Conservation (phyloP, 2,797 vertebrate species). For the Dicrostonyx torquatus region DNA sequence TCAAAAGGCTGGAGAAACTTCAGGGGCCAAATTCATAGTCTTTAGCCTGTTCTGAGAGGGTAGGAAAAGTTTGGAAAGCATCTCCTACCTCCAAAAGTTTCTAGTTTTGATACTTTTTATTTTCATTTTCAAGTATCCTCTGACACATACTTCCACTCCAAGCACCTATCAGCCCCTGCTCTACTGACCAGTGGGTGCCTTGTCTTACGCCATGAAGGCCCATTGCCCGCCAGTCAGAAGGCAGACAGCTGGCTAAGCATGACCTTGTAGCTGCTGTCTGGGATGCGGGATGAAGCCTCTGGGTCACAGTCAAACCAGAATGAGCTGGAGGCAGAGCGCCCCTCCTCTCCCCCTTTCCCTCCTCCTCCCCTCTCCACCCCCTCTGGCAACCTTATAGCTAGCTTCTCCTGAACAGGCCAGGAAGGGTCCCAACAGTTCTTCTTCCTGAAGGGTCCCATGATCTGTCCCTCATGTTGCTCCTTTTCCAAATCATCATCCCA, state of each 20-base stretch:
- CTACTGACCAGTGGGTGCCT: neutral
- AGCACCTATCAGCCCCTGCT: fast-evolving
- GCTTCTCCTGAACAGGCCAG: neutral
- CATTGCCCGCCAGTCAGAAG: neutral
- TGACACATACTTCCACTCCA: neutral
- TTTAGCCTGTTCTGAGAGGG: neutral
- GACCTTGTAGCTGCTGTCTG: neutral
- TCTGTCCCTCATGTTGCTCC: neutral
- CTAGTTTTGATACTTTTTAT: neutral
- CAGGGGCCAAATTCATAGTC: neutral
- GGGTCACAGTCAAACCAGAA: neutral
- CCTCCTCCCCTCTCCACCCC: neutral
- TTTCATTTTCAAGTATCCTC: neutral
- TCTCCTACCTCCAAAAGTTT: neutral
- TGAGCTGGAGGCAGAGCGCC: too few relatives aligned
- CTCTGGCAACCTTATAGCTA: neutral
- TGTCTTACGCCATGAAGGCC: fast-evolving
- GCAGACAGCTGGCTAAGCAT: neutral
- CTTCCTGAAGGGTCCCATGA: neutral
- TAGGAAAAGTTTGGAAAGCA: neutral
- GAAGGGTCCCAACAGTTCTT: neutral
- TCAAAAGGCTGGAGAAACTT: neutral
- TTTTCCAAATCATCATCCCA: neutral
- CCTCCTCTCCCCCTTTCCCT: neutral
- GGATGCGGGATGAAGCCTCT: neutral